phyloP scores from a whole-genome alignment of 2,113 vertebrate genomes.

The Psophia crepitans region DNA sequence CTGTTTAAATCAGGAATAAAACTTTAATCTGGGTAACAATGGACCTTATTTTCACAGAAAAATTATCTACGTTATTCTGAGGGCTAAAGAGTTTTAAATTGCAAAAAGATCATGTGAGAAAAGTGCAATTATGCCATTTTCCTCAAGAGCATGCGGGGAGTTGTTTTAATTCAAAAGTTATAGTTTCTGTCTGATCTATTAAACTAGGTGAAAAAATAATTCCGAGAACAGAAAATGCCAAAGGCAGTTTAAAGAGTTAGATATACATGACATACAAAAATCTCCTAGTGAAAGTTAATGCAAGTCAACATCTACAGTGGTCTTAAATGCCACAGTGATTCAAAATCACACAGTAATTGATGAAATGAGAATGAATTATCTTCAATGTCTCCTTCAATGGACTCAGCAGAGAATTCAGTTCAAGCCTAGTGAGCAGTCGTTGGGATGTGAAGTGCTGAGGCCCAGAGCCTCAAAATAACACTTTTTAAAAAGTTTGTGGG shows the following conservation, averaged over 20 bases:
- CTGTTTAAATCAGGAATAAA: not conserved
- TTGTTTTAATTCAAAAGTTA: not conserved
- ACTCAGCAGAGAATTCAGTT: not conserved
- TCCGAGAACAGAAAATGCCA: not conserved
- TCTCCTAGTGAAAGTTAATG: not conserved
- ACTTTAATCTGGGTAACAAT: not conserved
- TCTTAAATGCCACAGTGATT: not conserved
- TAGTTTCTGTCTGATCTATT: not conserved
- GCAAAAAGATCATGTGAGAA: not conserved
- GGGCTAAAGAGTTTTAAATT: not conserved
- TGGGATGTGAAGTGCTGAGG: not conserved
- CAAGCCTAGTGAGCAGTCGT: not conserved
- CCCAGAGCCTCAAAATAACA: not conserved
- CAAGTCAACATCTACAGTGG: not conserved
- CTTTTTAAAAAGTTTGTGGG: not conserved
- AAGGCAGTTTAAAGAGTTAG: not conserved
- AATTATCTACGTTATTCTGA: not conserved
- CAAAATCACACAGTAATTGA: not conserved
- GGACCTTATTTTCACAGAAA: not conserved
- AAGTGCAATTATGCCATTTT: not conserved
- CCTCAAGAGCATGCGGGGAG: not conserved
- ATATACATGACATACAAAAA: not conserved
- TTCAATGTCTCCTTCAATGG: not conserved
- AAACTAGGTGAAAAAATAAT: not conserved
- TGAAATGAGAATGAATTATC: not conserved